phyloP scores from a whole-genome alignment of 1,140 invertebrate genomes.

The Drosophila serrata region DNA sequence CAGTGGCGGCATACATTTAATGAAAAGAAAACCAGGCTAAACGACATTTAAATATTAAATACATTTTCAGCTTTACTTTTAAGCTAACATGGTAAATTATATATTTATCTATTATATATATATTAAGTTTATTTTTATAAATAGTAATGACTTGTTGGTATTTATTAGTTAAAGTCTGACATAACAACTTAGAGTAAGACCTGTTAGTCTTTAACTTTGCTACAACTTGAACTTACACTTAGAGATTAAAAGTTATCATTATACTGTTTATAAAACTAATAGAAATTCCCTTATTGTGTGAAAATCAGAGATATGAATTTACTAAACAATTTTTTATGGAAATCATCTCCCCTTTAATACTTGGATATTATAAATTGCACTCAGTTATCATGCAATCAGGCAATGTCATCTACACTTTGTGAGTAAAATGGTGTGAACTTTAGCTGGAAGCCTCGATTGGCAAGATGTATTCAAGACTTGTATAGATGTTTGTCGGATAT shows the following conservation, averaged over 20 bases:
- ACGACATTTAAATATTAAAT: not conserved
- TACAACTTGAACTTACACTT: not conserved
- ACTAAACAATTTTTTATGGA: not conserved
- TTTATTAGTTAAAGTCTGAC: no score
- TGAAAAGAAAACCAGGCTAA: not conserved
- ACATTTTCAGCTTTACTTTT: not conserved
- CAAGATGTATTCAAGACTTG: not conserved
- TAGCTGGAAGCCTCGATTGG: not conserved
- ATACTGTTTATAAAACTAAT: not conserved
- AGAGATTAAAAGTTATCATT: no score
- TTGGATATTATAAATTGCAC: constrained; percentile 18
- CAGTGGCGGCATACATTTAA: not conserved
- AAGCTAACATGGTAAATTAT: no score
- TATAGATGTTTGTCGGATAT: not conserved
- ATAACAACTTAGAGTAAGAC: not conserved
- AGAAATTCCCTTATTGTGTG: not conserved
- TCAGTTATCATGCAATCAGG: constrained; percentile 17
- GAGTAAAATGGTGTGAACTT: constrained; percentile 29
- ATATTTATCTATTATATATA: no score
- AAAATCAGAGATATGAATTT: not conserved
- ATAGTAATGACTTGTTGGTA: not conserved
- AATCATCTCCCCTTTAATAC: not conserved
- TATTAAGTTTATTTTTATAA: not conserved
- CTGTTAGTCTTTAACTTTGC: not conserved
- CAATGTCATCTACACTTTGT: constrained; percentile 17